Evolutionary conservation across 1,140 invertebrate genomes (phyloP).

Genomic region (Pseudomyrmex gracilis): DNA sequence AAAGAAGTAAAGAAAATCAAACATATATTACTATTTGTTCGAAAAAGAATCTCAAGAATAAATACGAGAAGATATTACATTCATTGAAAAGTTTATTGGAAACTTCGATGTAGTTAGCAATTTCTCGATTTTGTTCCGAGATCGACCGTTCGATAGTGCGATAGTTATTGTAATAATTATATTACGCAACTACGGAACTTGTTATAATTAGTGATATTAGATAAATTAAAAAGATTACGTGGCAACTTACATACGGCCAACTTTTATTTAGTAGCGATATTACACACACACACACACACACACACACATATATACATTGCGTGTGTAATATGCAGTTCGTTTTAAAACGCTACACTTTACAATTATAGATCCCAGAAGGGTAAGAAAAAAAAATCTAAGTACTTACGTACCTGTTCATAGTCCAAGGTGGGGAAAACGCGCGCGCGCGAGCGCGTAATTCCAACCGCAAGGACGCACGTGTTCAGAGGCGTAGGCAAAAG

Average conservation of each 20-base stretch:
- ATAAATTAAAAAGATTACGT: constrained; percentile 23
- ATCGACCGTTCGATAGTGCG: not conserved
- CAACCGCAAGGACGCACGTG: constrained; percentile 75
- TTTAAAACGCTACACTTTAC: constrained; percentile 44
- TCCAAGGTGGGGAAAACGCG: constrained; percentile 58
- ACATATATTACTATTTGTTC: not conserved
- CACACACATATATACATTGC: not conserved
- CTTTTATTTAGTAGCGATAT: not conserved
- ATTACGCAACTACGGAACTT: not conserved
- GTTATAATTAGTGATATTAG: constrained; percentile 1
- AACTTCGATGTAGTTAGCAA: not conserved
- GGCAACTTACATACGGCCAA: not conserved
- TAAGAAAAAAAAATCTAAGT: constrained; percentile 61
- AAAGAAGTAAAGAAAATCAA: not conserved
- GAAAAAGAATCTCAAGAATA: not conserved
- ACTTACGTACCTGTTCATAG: constrained; percentile 68
- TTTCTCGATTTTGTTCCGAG: not conserved
- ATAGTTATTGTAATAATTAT: not conserved
- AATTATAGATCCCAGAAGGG: constrained; percentile 63
- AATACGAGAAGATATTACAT: not conserved
- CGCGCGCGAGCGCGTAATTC: constrained; percentile 71
- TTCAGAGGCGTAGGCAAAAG: constrained; percentile 66
- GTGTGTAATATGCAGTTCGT: constrained; percentile 10
- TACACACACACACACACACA: not conserved
- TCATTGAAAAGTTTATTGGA: constrained; percentile 8